A percentile compares a stretch with the other conserved stretches of the same genome.
Evolutionary conservation across 2,113 vertebrate species (phyloP).

Genomic region (Odobenus rosmarus): DNA sequence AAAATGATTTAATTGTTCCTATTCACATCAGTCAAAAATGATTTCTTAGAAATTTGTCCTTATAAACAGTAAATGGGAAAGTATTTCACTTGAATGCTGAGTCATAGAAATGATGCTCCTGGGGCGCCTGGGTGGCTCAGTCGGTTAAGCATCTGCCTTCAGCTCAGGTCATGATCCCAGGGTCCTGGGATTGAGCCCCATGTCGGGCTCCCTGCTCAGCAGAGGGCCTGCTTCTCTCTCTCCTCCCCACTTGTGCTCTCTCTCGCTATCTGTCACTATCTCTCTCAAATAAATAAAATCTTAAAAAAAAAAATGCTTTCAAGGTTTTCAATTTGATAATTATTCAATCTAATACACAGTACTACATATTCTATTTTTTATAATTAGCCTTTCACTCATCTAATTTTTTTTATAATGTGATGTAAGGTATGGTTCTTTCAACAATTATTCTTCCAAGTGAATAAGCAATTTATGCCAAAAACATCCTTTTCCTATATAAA

Average conservation of each 20-base stretch:
- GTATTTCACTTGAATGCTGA: background rate
- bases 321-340: background rate
- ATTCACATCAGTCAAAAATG: background rate
- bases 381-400: background rate
- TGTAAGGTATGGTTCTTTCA: background rate
- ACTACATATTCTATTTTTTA: background rate
- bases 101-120: background rate
- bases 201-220: too few relatives aligned
- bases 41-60: background rate
- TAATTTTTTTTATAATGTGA: background rate
- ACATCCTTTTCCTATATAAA: background rate
- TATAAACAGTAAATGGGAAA: background rate
- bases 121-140: too few relatives aligned
- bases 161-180: too few relatives aligned
- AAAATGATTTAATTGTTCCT: background rate
- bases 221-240: too few relatives aligned
- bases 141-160: too few relatives aligned
- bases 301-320: background rate
- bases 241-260: too few relatives aligned
- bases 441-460: background rate
- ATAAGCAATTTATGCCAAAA: background rate
- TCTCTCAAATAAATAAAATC: background rate
- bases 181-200: too few relatives aligned
- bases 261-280: too few relatives aligned
- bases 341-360: background rate